Conservation (phyloP, 2,888 invertebrate genomes). For the Toxonevra muliebris region DNA sequence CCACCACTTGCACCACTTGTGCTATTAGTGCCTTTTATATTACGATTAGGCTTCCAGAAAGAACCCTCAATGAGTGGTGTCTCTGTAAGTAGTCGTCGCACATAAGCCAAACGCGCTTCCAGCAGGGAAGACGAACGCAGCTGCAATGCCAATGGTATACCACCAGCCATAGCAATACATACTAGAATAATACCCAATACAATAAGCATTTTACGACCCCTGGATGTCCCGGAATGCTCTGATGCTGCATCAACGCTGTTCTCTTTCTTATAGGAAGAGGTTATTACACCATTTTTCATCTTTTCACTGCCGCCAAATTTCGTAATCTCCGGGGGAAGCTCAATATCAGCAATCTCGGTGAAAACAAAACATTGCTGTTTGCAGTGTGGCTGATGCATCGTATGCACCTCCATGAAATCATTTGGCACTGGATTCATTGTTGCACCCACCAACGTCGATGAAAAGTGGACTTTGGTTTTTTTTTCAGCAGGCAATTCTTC, state of each 20-base stretch:
- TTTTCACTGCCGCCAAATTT: slow-evolving; percentile 62
- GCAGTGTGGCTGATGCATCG: slow-evolving; percentile 55
- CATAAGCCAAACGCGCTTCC: slow-evolving; percentile 69
- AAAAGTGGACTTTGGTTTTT: neutral
- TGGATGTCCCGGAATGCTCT: slow-evolving; percentile 51
- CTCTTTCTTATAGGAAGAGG: slow-evolving; percentile 60
- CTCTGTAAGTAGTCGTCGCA: slow-evolving; percentile 68
- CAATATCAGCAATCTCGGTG: slow-evolving; percentile 65
- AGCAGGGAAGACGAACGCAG: slow-evolving; percentile 68
- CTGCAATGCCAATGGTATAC: slow-evolving; percentile 68
- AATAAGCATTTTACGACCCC: slow-evolving; percentile 57
- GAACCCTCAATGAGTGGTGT: slow-evolving; percentile 70
- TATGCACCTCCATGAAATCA: slow-evolving; percentile 63
- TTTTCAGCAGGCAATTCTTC: neutral
- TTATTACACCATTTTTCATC: slow-evolving; percentile 59
- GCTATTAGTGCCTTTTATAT: slow-evolving; percentile 44
- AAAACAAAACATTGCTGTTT: slow-evolving; percentile 65
- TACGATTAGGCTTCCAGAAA: slow-evolving; percentile 60
- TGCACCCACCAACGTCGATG: neutral
- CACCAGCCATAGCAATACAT: slow-evolving; percentile 63
- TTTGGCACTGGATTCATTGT: slow-evolving; percentile 63
- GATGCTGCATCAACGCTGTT: slow-evolving; percentile 49
- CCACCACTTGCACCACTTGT: slow-evolving; percentile 54
- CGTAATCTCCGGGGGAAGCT: slow-evolving; percentile 64
- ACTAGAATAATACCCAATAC: slow-evolving; percentile 56